A percentile compares a stretch with the other conserved stretches of the same genome.
Conservation (phyloP, 1,140 invertebrate genomes). For the Drosophila truncata region DNA sequence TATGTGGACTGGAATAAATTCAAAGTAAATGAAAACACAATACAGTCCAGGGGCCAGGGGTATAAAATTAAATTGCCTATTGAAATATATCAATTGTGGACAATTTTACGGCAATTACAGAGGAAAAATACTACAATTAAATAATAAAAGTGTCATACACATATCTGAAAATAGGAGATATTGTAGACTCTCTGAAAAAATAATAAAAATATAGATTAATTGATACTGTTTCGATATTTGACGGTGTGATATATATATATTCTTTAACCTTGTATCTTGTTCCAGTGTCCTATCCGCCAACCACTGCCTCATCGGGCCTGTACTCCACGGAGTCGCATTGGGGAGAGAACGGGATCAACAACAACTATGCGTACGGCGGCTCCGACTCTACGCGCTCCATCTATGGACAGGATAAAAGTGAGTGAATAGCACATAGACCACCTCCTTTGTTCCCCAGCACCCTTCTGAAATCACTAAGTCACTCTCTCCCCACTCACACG, state of each 20-base stretch:
- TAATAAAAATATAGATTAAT: too few relatives aligned
- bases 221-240: too few relatives aligned
- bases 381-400: slow-evolving; percentile 63
- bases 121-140: not conserved
- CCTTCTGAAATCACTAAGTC: slow-evolving; percentile 5
- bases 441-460: slow-evolving; percentile 1
- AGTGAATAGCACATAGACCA: slow-evolving; percentile 32
- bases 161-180: not conserved
- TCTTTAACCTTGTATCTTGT: not conserved
- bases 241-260: too few relatives aligned
- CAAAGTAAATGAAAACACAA: slow-evolving; percentile 31
- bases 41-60: not conserved
- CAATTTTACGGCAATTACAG: not conserved
- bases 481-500: slow-evolving; percentile 31
- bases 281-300: slow-evolving; percentile 79
- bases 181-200: too few relatives aligned
- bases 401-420: slow-evolving; percentile 76
- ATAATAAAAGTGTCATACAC: not conserved
- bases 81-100: slow-evolving; percentile 7
- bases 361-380: slow-evolving; percentile 50
- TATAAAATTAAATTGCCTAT: slow-evolving; percentile 16
- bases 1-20: slow-evolving; percentile 18
- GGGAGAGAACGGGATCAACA: slow-evolving; percentile 56
- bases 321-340: slow-evolving; percentile 74
- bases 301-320: slow-evolving; percentile 64